These are phyloP conservation scores for Drepana arcuata DNA, from an alignment of 1,140 invertebrate species.

Conservation along the genomic window DNA sequence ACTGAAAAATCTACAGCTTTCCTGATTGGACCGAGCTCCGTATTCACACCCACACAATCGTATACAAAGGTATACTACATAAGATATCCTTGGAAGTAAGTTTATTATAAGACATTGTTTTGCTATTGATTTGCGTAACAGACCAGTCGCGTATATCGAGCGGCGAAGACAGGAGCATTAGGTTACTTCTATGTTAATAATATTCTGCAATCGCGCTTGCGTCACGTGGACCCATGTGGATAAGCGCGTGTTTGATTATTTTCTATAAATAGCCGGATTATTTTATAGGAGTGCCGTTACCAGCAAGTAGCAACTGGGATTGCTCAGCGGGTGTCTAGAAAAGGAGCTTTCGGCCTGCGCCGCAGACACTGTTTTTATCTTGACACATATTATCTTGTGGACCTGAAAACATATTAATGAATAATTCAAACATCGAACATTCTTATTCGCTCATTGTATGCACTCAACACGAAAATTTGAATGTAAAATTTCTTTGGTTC, in stretches of 20 bases:
- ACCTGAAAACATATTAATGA: no score
- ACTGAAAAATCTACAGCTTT: no score
- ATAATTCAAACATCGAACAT: no score
- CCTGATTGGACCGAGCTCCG: no score
- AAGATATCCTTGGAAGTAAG: slow-evolving; percentile 20
- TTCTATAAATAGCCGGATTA: slow-evolving; percentile 58
- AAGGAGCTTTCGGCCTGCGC: slow-evolving; percentile 6
- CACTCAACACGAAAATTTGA: no score
- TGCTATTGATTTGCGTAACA: slow-evolving; percentile 28
- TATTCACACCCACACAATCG: no score
- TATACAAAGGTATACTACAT: no score
- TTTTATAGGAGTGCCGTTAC: slow-evolving; percentile 21
- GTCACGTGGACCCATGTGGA: slow-evolving; percentile 32
- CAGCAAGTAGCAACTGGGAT: no score
- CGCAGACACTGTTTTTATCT: no score
- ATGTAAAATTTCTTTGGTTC: no score
- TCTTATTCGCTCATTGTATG: no score
- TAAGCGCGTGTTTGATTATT: slow-evolving; percentile 44
- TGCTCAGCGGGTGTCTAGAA: slow-evolving; percentile 36
- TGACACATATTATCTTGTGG: no score
- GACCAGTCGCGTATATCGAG: slow-evolving; percentile 18
- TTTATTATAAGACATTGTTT: slow-evolving; percentile 22
- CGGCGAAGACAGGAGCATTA: slow-evolving; percentile 15
- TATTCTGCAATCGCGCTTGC: slow-evolving; percentile 32
- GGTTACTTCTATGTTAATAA: slow-evolving; percentile 16